These are phyloP conservation scores for Spinibarbus caldwelli DNA, from an alignment of 2,797 vertebrate species.

Conservation along the genomic window DNA sequence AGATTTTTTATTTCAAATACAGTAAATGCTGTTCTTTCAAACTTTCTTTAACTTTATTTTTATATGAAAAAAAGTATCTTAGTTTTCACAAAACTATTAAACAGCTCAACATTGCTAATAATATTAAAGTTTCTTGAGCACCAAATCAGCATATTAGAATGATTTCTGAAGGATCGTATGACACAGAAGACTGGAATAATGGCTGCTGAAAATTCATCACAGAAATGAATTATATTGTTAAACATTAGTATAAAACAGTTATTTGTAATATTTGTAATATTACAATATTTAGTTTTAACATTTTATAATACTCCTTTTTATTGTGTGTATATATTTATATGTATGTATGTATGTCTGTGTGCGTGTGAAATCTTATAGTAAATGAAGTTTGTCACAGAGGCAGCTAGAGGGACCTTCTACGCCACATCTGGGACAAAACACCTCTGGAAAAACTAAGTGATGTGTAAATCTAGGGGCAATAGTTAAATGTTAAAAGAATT, in stretches of 20 bases:
- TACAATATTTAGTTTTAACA: too few relatives aligned
- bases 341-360: background rate
- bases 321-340: too few relatives aligned
- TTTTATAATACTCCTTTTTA: too few relatives aligned
- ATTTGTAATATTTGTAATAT: background rate
- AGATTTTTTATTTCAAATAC: background rate
- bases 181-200: background rate
- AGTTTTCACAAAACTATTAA: background rate
- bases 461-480: background rate
- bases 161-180: background rate
- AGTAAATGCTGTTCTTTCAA: background rate
- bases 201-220: background rate
- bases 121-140: background rate
- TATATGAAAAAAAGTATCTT: background rate
- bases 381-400: background rate
- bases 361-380: background rate
- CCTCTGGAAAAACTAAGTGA: background rate
- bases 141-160: background rate
- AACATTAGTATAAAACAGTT: background rate
- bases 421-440: background rate
- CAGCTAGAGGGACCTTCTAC: background rate
- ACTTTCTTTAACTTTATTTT: background rate
- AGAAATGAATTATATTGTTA: background rate
- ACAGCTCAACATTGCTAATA: background rate
- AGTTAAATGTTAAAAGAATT: background rate